Evolutionary conservation across 1,140 invertebrate genomes (phyloP), one percentile per base, ranked within the genome.

Genomic region (Aphelenchoides avenae): DNA sequence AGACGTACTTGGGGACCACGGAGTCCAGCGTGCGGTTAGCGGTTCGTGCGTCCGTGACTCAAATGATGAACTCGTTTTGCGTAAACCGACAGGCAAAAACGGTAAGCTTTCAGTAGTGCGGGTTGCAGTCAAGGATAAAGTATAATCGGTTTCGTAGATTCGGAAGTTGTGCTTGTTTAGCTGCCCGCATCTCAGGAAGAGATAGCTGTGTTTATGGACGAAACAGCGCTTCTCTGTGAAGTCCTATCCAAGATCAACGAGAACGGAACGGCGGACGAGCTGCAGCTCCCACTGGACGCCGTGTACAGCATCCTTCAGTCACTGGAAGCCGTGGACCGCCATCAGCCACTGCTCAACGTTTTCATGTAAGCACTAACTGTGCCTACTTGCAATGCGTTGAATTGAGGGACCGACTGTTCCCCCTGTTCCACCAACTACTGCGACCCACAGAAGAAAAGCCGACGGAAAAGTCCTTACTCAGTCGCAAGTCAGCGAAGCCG

Each of bases 61-160:
- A 58, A 50, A 52, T 58, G 39, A 13, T 58, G 13, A 58, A 58
- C 24, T 58, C 56, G 1, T 58, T 62, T 58, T 58, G 56, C 48
- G 57, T 36, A 20, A 58, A 58, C 47, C 57, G 40, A 1, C 57
- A 58, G 15, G 34, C 57, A 15, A 58, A 52, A 22, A 24, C 30
- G 13, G 55, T 57, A 42, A 7, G 26, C 3, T 13, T 15, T 15
- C 20, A 13, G 53, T 59, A 11, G 1, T 52, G 51, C 56, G 9
- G 13, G 13, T 49, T 49, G 18, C 15, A 43, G 27, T 11, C 41
- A 43, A 43, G 6, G 13, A 6, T 52, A 9, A 29, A 60, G 24
- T 58, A 59, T 11, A 18, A 61, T 18, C 55, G 50, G 3, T 6
- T 6, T 11, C 4, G 7, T 47, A 46, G 13, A 20, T 24, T n/a